phyloP scores from a whole-genome alignment of 2,797 vertebrate genomes.

The Paratrypauchen microcephalus region DNA sequence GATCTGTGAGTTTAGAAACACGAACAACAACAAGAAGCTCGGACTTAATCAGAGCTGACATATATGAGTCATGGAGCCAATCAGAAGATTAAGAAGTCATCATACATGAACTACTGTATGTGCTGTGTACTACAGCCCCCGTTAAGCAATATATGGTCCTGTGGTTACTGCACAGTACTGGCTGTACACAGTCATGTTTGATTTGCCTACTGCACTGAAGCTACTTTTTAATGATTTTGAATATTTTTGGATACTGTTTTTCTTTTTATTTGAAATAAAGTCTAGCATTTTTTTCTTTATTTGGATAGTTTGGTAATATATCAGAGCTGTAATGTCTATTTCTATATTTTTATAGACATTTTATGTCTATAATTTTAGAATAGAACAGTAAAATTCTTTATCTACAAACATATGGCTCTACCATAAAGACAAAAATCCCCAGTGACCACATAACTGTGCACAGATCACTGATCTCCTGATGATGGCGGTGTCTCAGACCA shows the following conservation, averaged over 20 bases:
- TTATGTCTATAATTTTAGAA: no score
- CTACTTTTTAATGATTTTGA: no score
- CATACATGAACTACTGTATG: neutral
- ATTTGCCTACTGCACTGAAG: no score
- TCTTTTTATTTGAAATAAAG: neutral
- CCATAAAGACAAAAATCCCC: neutral
- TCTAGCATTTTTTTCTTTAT: neutral
- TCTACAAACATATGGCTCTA: neutral
- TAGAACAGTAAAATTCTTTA: no score
- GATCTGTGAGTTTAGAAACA: constrained; percentile 56
- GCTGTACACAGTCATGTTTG: no score
- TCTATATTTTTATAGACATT: no score
- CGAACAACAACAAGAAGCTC: constrained; percentile 45
- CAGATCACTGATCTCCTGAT: constrained; percentile 42
- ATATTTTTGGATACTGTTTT: neutral
- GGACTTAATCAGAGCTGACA: constrained; percentile 30
- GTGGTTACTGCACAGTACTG: neutral
- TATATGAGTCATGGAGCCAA: constrained; percentile 49
- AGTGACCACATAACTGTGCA: constrained; percentile 2
- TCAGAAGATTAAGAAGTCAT: constrained; percentile 19
- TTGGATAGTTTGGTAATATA: no score
- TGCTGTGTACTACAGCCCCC: neutral
- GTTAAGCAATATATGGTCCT: neutral
- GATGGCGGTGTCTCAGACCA: constrained; percentile 40
- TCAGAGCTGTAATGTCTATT: no score